phyloP scores from a whole-genome alignment of 2,888 invertebrate species.

The Disparrhopalites patrizii region DNA sequence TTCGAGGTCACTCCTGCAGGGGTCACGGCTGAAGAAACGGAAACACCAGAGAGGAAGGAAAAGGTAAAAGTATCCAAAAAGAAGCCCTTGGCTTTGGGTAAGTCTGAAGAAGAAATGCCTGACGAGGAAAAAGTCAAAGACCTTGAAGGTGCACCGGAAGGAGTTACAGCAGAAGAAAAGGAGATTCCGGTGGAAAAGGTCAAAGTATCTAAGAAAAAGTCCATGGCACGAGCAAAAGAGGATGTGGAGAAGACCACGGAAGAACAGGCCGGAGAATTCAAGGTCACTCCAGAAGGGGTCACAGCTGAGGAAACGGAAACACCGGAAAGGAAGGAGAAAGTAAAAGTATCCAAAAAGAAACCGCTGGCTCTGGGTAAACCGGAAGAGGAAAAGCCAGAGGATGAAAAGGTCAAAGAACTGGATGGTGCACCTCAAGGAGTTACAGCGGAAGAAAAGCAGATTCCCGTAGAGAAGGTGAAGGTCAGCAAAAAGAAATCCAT shows the following conservation, averaged over 20 bases:
- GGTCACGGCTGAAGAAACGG: conserved; percentile 9
- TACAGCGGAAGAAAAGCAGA: conserved; percentile 12
- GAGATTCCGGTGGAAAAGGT: conserved; percentile 23
- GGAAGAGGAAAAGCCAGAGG: conserved; percentile 32
- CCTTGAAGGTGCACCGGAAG: conserved; percentile 1
- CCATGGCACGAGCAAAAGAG: conserved; percentile 3
- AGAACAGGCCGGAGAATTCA: not conserved
- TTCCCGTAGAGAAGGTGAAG: conserved; percentile 20
- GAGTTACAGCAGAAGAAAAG: conserved; percentile 22
- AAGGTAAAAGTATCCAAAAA: conserved; percentile 19
- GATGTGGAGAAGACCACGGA: conserved; percentile 1
- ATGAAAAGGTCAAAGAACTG: conserved; percentile 19
- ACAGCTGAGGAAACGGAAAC: conserved; percentile 24
- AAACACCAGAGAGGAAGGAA: conserved; percentile 18
- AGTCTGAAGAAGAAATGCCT: conserved; percentile 3
- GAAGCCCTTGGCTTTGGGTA: conserved; percentile 16
- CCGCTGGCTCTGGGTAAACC: conserved; percentile 21
- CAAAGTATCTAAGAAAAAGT: not conserved
- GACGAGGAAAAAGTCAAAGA: not conserved
- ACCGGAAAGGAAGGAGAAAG: conserved; percentile 12
- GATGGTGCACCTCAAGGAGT: not conserved
- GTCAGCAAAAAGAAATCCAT: conserved; percentile 12
- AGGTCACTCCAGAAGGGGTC: conserved; percentile 2
- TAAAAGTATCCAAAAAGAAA: conserved; percentile 18
- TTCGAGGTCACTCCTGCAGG: conserved; percentile 19